Evolutionary conservation across 1,140 invertebrate genomes (phyloP).

Genomic region (Listronotus oregonensis): DNA sequence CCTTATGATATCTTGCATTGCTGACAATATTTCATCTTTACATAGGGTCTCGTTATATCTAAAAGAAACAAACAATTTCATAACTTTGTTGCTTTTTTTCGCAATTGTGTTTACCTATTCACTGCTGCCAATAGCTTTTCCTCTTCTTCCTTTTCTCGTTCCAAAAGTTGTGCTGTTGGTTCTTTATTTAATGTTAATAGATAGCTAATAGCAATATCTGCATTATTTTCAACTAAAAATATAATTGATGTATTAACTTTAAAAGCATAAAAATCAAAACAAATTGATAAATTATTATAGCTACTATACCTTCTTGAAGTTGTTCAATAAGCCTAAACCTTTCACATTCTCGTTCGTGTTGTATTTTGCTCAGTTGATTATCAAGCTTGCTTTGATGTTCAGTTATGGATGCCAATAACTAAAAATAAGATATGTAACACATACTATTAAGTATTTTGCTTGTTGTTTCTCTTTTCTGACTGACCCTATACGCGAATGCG

Average conservation of each 20-base stretch:
- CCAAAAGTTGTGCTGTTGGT: slow-evolving; percentile 64
- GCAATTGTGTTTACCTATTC: slow-evolving; percentile 23
- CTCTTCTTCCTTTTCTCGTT: slow-evolving; percentile 68
- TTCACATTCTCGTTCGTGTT: slow-evolving; percentile 67
- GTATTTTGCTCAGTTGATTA: slow-evolving; percentile 67
- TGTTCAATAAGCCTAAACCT: slow-evolving; percentile 64
- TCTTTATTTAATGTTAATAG: slow-evolving; percentile 65
- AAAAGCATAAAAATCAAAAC: slow-evolving; percentile 4
- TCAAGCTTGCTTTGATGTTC: slow-evolving; percentile 68
- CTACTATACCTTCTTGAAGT: slow-evolving; percentile 56
- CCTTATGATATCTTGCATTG: slow-evolving; percentile 69
- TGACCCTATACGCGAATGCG: too few species aligned
- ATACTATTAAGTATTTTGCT: too few species aligned
- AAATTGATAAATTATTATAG: not conserved
- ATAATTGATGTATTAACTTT: not conserved
- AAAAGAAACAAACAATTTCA: slow-evolving; percentile 2
- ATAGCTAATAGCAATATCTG: slow-evolving; percentile 68
- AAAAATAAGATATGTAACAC: slow-evolving; percentile 33
- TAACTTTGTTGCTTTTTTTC: not conserved
- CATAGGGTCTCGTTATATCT: slow-evolving; percentile 47
- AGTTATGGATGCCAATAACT: slow-evolving; percentile 66
- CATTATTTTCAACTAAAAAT: slow-evolving; percentile 65
- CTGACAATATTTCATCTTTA: slow-evolving; percentile 62
- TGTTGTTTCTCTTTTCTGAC: too few species aligned
- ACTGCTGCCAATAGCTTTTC: slow-evolving; percentile 54